Percentiles rank a stretch among this genome's conserved stretches.
Conservation (phyloP, 1,140 invertebrate genomes). For the Paralvinella palmiformis region DNA sequence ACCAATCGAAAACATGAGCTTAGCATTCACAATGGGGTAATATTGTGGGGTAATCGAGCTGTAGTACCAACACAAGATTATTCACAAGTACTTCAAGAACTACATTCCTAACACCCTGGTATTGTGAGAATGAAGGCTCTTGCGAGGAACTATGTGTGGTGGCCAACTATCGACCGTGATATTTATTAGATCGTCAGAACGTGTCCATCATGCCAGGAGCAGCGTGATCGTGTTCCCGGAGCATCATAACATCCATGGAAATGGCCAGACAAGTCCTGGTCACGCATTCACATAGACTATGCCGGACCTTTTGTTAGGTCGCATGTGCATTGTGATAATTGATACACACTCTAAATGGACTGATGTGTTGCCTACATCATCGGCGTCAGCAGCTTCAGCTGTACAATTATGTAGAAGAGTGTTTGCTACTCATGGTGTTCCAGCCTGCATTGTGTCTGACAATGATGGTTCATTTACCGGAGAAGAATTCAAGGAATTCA, state of each 20-base stretch:
- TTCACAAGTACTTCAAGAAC: no score
- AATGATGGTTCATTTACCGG: slow-evolving; percentile 47
- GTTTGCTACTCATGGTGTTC: slow-evolving; percentile 43
- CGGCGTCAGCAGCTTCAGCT: slow-evolving; percentile 19
- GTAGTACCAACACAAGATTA: no score
- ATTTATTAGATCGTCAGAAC: background rate
- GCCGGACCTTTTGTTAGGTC: background rate
- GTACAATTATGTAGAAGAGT: slow-evolving; percentile 28
- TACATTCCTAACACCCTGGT: no score
- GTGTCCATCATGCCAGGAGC: background rate
- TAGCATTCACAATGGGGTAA: no score
- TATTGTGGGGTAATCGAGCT: no score
- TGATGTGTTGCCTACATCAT: background rate
- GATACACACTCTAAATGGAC: slow-evolving; percentile 13
- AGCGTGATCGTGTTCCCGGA: background rate
- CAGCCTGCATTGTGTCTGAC: slow-evolving; percentile 43
- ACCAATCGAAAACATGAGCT: no score
- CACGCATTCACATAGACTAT: slow-evolving; percentile 9
- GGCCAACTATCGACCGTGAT: background rate
- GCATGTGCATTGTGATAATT: slow-evolving; percentile 6
- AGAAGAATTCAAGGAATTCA: slow-evolving; percentile 42
- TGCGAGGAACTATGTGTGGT: slow-evolving; percentile 4
- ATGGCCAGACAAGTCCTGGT: slow-evolving; percentile 5
- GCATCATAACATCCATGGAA: slow-evolving; percentile 5
- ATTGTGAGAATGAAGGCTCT: no score